Conservation (phyloP, 2,797 vertebrate genomes). For the Euthynnus affinis region DNA sequence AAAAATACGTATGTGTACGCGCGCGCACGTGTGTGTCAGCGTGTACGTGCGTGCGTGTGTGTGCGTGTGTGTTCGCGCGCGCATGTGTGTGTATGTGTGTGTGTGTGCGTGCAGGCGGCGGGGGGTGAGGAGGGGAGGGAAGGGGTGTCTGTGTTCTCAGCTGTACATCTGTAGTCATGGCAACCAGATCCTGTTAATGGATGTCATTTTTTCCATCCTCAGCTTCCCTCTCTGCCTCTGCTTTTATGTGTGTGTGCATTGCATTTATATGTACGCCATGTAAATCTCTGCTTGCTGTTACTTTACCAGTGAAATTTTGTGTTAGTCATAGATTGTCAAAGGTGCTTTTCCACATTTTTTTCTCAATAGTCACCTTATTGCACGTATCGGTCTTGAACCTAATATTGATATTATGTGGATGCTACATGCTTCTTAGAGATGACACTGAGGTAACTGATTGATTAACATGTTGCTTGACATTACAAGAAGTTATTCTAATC, state of each 20-base stretch:
- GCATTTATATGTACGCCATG: slow-evolving; percentile 47
- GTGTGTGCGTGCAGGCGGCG: slow-evolving; percentile 57
- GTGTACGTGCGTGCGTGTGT: not conserved
- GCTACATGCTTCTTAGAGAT: not conserved
- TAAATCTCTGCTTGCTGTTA: slow-evolving; percentile 31
- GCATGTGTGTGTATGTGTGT: slow-evolving; percentile 28
- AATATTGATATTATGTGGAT: not conserved
- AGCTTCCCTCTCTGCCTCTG: slow-evolving; percentile 71
- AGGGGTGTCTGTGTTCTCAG: slow-evolving; percentile 81
- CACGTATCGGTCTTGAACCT: slow-evolving; percentile 3
- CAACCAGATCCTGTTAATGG: slow-evolving; percentile 90
- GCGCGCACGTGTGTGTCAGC: not conserved
- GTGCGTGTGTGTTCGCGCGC: not conserved
- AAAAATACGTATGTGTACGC: slow-evolving; percentile 17
- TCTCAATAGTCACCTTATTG: not conserved
- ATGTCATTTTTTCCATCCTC: slow-evolving; percentile 79
- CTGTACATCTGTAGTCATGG: slow-evolving; percentile 94
- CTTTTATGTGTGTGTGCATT: slow-evolving; percentile 46
- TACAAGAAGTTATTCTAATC: not conserved
- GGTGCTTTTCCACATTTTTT: slow-evolving; percentile 29
- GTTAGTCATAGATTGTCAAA: slow-evolving; percentile 32
- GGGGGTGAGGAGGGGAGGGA: slow-evolving; percentile 33
- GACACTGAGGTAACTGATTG: not conserved
- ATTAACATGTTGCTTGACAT: not conserved
- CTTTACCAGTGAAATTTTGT: slow-evolving; percentile 17